Evolutionary conservation across 2,888 invertebrate species (phyloP).

Genomic region (Sycophila texana): DNA sequence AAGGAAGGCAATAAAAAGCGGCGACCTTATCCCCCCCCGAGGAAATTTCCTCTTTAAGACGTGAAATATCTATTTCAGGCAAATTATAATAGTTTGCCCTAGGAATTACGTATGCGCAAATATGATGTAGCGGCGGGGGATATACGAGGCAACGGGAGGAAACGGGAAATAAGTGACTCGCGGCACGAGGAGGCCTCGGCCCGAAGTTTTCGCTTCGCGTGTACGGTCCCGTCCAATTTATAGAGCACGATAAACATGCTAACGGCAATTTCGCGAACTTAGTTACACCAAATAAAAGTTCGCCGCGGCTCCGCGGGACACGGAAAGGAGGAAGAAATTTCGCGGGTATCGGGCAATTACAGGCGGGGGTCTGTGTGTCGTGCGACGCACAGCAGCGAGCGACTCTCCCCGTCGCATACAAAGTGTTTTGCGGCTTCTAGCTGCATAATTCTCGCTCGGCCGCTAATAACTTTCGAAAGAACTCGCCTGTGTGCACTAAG

Average conservation of each 20-base stretch:
- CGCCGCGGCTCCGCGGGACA: constrained; percentile 1
- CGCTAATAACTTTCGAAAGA: constrained; percentile 42
- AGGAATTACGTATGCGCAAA: not conserved
- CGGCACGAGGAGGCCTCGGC: constrained; percentile 18
- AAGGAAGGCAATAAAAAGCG: too few relatives aligned
- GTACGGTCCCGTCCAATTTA: constrained; percentile 32
- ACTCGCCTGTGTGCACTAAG: constrained; percentile 26
- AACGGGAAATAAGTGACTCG: constrained; percentile 40
- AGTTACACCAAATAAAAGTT: constrained; percentile 45
- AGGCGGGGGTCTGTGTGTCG: not conserved
- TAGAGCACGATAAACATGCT: constrained; percentile 41
- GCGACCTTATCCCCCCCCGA: too few relatives aligned
- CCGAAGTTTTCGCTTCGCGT: constrained; percentile 48
- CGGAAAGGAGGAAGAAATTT: constrained; percentile 39
- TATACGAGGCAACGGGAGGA: constrained; percentile 13
- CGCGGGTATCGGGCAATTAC: constrained; percentile 45
- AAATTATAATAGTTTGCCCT: too few relatives aligned
- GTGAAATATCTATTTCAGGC: too few relatives aligned
- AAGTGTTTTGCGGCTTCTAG: constrained; percentile 29
- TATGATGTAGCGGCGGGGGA: not conserved
- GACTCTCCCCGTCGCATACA: not conserved
- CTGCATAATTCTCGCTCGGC: constrained; percentile 45
- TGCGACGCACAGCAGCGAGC: not conserved
- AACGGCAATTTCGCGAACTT: constrained; percentile 43
- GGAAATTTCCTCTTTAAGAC: too few relatives aligned